Evolutionary conservation across 1,140 invertebrate species (phyloP), one percentile per base, ranked within the genome.

Genomic region (Schmidtea mediterranea): DNA sequence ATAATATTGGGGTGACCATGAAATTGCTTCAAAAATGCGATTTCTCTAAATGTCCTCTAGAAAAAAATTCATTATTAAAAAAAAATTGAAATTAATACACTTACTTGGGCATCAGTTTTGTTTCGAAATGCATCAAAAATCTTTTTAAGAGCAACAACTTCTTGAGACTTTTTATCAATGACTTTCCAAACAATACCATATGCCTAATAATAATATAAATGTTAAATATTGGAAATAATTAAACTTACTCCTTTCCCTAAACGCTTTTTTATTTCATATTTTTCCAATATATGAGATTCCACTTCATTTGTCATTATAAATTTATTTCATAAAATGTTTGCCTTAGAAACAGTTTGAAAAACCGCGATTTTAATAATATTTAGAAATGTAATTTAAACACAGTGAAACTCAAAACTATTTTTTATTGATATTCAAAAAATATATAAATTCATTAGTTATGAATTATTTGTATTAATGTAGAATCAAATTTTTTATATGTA

Each of bases 111-210:
- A 65, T 73, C 71, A 52, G 70, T 73, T 49, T 69, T 75, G 65
- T 92, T 90, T 46, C 81, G 71, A 59, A 94, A 94, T 2, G 86
- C 84, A 67, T 94, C 87, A 65, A 90, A 94, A 55, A 95, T 94
- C 68, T 95, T 94, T 65, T 95, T 95, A 15, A 95, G 75, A 1
- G 89, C 89, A n/a, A 95, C 82, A 1, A 79, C 76, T 56, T 82
- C 76, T 55, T 78, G 80, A 2, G 75, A 77, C 58, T 77, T 75
- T 58, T 74, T 77, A 56, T 94, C 83, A 23, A 79, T 68, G 1
- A 86, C 87, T 65, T 94, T 92, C 84, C 86, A 95, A 1, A 95
- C 89, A 53, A 94, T 92, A 0, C 89, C 89, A 69, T 95, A 95
- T 12, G 89, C 87, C 76, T 77, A 54, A 45, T 59, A 58, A 50